A percentile compares a stretch with the other conserved stretches of the same genome.
These are phyloP conservation scores for Panorpa germanica DNA, from an alignment of 2,888 invertebrate species.

Conservation along the genomic window DNA sequence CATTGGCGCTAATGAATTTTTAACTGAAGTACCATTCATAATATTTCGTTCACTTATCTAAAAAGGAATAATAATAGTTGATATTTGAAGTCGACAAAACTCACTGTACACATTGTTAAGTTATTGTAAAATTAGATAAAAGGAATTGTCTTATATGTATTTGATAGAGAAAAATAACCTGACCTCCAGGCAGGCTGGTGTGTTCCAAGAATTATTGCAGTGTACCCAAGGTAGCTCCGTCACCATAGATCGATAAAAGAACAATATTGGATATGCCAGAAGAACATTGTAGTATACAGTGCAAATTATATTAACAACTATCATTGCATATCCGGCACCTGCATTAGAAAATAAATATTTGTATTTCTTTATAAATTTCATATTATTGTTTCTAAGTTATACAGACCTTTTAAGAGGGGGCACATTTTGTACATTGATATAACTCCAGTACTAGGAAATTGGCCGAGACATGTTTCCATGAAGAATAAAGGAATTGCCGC, in stretches of 20 bases:
- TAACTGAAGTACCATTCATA: no score
- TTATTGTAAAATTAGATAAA: no score
- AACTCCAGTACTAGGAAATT: constrained; percentile 67
- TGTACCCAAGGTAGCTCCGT: constrained; percentile 54
- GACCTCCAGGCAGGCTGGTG: constrained; percentile 47
- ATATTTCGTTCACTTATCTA: constrained; percentile 15
- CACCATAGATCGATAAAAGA: constrained; percentile 43
- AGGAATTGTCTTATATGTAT: constrained; percentile 3
- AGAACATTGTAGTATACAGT: constrained; percentile 73
- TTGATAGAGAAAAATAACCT: no score
- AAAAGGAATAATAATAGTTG: neutral
- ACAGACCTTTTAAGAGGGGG: constrained; percentile 68
- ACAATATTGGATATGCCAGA: constrained; percentile 68
- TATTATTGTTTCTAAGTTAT: constrained; percentile 6
- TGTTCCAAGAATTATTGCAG: constrained; percentile 72
- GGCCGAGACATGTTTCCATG: constrained; percentile 71
- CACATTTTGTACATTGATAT: constrained; percentile 62
- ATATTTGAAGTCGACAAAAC: no score
- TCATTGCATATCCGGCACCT: constrained; percentile 75
- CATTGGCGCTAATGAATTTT: no score
- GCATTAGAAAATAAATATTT: constrained; percentile 15
- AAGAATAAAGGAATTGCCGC: constrained; percentile 80
- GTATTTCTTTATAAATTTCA: constrained; percentile 1
- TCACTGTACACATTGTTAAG: no score
- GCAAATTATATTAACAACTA: constrained; percentile 62